These are phyloP conservation scores for Ptychochromis oligacanthus DNA, from an alignment of 2,113 vertebrate genomes.

Conservation along the genomic window DNA sequence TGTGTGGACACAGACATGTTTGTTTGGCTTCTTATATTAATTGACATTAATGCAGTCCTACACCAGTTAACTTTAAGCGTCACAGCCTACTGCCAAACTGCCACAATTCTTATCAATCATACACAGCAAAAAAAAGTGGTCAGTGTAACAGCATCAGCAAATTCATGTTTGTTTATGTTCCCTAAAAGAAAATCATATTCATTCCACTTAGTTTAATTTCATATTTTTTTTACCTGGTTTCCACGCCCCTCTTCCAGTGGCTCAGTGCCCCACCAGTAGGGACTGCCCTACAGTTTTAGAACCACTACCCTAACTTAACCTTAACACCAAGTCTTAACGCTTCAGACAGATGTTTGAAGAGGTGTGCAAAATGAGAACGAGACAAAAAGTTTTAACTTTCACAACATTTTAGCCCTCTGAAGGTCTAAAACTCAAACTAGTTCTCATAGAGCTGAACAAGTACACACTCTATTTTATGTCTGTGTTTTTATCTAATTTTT, in stretches of 20 bases:
- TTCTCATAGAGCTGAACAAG: background rate
- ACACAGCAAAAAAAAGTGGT: too few relatives aligned
- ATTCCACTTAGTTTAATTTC: background rate
- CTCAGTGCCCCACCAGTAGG: background rate
- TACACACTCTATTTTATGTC: background rate
- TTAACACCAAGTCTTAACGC: fast-evolving
- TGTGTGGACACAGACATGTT: background rate
- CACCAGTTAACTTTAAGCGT: background rate
- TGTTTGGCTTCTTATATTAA: background rate
- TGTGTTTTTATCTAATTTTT: background rate
- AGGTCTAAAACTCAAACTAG: background rate
- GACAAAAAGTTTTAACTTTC: background rate
- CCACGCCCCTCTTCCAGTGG: background rate
- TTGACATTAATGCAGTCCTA: background rate
- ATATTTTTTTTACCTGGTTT: background rate
- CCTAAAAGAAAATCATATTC: background rate
- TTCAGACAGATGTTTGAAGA: background rate
- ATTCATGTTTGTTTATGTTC: background rate
- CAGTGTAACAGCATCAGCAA: background rate
- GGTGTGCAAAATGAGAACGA: background rate
- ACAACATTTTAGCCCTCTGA: background rate
- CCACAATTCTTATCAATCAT: too few relatives aligned
- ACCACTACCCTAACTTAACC: background rate
- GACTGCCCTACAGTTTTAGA: background rate
- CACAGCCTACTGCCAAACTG: background rate